Percentiles rank a stretch among this genome's conserved stretches.
phyloP scores from a whole-genome alignment of 2,888 invertebrate genomes.

The Agonopterix alstromeriana region DNA sequence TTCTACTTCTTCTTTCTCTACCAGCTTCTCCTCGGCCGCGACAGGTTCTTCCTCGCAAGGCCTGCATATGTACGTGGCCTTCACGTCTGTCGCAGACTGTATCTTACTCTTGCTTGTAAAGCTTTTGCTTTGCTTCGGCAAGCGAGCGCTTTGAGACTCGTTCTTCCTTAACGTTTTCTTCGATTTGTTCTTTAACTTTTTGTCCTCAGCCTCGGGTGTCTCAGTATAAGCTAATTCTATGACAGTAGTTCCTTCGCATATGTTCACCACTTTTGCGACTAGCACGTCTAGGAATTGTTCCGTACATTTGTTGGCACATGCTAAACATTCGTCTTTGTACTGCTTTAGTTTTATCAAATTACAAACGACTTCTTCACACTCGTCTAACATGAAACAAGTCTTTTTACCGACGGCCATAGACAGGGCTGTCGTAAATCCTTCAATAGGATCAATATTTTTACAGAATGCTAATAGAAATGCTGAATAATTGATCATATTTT shows the following conservation, averaged over 20 bases:
- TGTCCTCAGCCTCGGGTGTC: constrained; percentile 26
- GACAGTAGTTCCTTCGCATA: constrained; percentile 52
- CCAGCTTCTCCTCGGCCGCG: constrained; percentile 30
- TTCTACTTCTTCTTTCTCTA: constrained; percentile 31
- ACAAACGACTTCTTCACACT: constrained; percentile 67
- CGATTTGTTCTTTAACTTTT: constrained; percentile 26
- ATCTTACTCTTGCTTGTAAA: constrained; percentile 21
- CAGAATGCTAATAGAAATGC: constrained; percentile 79
- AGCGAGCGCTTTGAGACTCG: constrained; percentile 39
- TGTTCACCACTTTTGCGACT: constrained; percentile 40
- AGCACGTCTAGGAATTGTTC: constrained; percentile 43
- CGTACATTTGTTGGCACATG: constrained; percentile 49
- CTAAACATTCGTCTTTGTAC: constrained; percentile 50
- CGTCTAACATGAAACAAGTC: constrained; percentile 59
- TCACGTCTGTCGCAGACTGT: constrained; percentile 44
- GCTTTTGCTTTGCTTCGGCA: constrained; percentile 28
- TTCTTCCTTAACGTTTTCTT: constrained; percentile 35
- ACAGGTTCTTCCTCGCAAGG: constrained; percentile 42
- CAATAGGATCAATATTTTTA: constrained; percentile 69
- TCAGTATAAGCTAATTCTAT: constrained; percentile 38
- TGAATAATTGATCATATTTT: constrained; percentile 76
- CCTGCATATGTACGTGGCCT: constrained; percentile 46
- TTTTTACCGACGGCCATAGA: constrained; percentile 73
- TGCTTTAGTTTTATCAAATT: constrained; percentile 50
- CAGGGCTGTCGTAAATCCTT: constrained; percentile 77